Conservation (phyloP, 2,888 invertebrate genomes). For the Patella pellucida region DNA sequence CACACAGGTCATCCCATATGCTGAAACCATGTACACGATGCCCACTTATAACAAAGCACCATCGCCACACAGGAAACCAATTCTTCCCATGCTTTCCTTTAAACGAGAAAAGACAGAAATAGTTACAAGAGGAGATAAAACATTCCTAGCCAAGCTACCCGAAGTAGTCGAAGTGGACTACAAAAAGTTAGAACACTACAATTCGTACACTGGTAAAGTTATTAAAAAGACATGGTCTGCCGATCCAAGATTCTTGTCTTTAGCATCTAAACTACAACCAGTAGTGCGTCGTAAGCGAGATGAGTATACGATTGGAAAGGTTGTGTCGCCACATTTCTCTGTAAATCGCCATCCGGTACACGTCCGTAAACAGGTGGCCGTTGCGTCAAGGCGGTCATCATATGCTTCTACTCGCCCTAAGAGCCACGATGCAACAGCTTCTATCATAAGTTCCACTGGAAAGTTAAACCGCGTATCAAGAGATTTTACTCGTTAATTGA, state of each 20-base stretch:
- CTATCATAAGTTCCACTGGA: too few relatives aligned
- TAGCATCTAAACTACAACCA: slow-evolving; percentile 45
- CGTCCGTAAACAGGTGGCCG: too few relatives aligned
- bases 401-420: too few relatives aligned
- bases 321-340: slow-evolving; percentile 21
- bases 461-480: too few relatives aligned
- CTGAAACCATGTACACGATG: slow-evolving; percentile 44
- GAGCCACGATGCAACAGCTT: too few relatives aligned
- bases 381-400: too few relatives aligned
- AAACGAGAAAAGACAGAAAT: slow-evolving; percentile 59
- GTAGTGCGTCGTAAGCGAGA: slow-evolving; percentile 38
- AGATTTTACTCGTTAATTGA: too few relatives aligned
- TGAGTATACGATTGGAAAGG: slow-evolving; percentile 46
- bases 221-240: slow-evolving; percentile 47
- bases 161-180: slow-evolving; percentile 56
- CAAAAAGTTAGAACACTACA: slow-evolving; percentile 48
- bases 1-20: slow-evolving; percentile 46
- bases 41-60: background rate
- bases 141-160: slow-evolving; percentile 59
- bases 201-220: slow-evolving; percentile 51
- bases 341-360: too few relatives aligned
- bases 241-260: slow-evolving; percentile 50
- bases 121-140: slow-evolving; percentile 52
- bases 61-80: slow-evolving; percentile 29
- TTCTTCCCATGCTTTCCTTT: slow-evolving; percentile 55